Percentiles rank a stretch among this genome's conserved stretches.
Conservation (phyloP, 2,888 invertebrate genomes). For the Epirrhoe tristata region DNA sequence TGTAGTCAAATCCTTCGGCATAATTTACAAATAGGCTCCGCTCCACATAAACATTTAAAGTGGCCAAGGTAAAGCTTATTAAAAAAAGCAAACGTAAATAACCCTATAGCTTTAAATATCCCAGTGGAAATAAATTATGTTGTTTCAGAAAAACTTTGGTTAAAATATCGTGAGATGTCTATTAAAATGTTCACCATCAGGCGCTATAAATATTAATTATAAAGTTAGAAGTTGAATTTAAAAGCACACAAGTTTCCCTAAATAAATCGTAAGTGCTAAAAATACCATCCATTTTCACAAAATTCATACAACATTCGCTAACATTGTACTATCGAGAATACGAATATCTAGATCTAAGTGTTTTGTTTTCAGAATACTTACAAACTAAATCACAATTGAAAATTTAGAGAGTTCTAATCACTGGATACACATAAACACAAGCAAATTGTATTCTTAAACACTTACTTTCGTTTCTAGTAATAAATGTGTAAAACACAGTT, state of each 20-base stretch:
- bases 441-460: too few species aligned
- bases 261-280: slow-evolving; percentile 2
- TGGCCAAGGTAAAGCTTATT: neutral
- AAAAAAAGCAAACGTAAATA: neutral
- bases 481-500: too few species aligned
- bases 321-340: slow-evolving; percentile 35
- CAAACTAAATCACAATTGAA: slow-evolving; percentile 49
- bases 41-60: neutral
- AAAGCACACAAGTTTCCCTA: slow-evolving; percentile 11
- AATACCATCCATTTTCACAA: slow-evolving; percentile 17
- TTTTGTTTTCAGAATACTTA: slow-evolving; percentile 31
- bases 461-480: too few species aligned
- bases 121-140: slow-evolving; percentile 11
- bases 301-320: slow-evolving; percentile 17
- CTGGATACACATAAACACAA: slow-evolving; percentile 29
- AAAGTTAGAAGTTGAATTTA: neutral
- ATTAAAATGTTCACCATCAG: neutral
- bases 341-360: slow-evolving; percentile 17
- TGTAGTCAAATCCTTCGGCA: slow-evolving; percentile 22
- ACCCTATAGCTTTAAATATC: neutral
- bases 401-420: slow-evolving; percentile 40
- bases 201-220: neutral
- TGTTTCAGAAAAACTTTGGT: neutral
- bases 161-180: neutral
- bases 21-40: slow-evolving; percentile 3